Conservation (phyloP, 2,888 invertebrate species). For the Coleophora deauratella region DNA sequence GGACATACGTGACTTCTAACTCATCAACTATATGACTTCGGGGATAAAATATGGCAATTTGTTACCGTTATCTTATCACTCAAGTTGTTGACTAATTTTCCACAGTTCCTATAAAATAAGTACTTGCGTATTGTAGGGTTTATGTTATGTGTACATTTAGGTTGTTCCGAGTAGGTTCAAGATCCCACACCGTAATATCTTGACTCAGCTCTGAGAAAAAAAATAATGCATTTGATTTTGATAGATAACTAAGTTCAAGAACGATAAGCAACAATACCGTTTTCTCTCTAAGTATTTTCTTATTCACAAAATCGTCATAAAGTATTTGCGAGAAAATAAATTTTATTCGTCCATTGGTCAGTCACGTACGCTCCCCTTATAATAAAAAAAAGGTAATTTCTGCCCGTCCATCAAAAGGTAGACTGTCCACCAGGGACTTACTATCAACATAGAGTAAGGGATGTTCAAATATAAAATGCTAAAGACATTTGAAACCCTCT, state of each 20-base stretch:
- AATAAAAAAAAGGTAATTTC: conserved; percentile 21
- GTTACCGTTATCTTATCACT: conserved; percentile 18
- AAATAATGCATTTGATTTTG: too few relatives aligned
- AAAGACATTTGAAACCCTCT: conserved; percentile 18
- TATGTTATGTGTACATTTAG: too few relatives aligned
- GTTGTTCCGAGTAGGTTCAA: too few relatives aligned
- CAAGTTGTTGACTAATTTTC: too few relatives aligned
- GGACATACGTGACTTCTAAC: conserved; percentile 62
- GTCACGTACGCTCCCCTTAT: conserved; percentile 14
- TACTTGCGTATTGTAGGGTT: too few relatives aligned
- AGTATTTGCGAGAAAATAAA: background rate
- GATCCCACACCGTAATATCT: too few relatives aligned
- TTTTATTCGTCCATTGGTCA: conserved; percentile 3
- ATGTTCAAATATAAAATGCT: conserved; percentile 26
- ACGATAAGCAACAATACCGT: too few relatives aligned
- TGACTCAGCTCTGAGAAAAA: too few relatives aligned
- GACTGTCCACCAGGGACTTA: conserved; percentile 32
- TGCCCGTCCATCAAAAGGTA: conserved; percentile 26
- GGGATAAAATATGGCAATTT: conserved; percentile 46
- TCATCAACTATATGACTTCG: conserved; percentile 48
- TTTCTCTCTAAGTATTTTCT: too few relatives aligned
- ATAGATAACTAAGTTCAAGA: too few relatives aligned
- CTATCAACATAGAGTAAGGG: conserved; percentile 20
- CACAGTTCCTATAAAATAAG: too few relatives aligned
- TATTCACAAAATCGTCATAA: too few relatives aligned